A percentile compares a stretch with the other conserved stretches of the same genome.
Evolutionary conservation across 2,888 invertebrate genomes (phyloP).

Genomic region (Pocota personata): DNA sequence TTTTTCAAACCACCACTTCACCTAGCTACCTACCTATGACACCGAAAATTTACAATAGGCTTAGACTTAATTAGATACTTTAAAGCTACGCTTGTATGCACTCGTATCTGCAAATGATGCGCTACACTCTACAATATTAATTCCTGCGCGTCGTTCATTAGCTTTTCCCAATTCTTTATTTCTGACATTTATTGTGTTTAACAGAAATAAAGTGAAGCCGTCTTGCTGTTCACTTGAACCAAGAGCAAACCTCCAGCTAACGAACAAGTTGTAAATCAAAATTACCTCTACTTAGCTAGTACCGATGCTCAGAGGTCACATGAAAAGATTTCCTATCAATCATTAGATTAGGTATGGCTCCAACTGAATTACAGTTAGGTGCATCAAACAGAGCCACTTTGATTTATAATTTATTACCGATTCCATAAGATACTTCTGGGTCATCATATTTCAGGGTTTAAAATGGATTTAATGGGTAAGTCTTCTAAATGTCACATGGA

Average conservation of each 20-base stretch:
- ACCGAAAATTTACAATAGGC: no score
- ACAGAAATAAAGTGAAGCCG: neutral
- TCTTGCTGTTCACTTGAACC: neutral
- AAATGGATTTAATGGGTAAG: neutral
- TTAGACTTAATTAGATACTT: neutral
- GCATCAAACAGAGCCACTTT: neutral
- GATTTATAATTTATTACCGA: conserved; percentile 29
- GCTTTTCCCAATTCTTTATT: neutral
- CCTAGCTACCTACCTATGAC: no score
- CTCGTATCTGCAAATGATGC: neutral
- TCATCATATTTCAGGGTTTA: neutral
- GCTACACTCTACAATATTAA: neutral
- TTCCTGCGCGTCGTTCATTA: neutral
- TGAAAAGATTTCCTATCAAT: neutral
- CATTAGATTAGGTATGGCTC: neutral
- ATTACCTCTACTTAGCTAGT: neutral
- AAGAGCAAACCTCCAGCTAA: neutral
- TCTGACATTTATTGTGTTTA: neutral
- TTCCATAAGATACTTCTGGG: neutral
- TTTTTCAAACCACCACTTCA: no score
- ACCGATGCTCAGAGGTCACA: neutral
- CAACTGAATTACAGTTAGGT: neutral
- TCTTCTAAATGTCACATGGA: neutral
- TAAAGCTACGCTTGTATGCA: neutral
- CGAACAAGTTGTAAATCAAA: conserved; percentile 16